These are phyloP conservation scores for Sylvilagus bachmani DNA, from an alignment of 2,113 vertebrate genomes.

Conservation along the genomic window DNA sequence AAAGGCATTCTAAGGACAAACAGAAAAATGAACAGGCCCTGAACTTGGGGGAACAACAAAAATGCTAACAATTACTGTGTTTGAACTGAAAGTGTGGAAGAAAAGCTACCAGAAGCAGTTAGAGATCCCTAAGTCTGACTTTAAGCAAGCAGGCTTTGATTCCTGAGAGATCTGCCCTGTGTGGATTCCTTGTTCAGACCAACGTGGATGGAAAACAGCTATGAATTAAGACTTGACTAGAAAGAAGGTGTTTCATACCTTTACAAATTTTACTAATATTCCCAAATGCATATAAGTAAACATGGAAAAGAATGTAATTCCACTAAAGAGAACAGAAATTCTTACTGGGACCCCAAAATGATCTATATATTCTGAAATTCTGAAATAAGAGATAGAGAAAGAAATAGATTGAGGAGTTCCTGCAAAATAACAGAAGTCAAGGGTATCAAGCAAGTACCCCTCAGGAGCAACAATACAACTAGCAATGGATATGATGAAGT, in stretches of 20 bases:
- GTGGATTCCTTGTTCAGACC: not conserved
- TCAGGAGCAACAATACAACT: not conserved
- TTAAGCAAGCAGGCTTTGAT: not conserved
- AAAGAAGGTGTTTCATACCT: not conserved
- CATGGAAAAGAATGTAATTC: not conserved
- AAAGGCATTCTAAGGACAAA: not conserved
- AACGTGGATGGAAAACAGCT: not conserved
- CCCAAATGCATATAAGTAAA: not conserved
- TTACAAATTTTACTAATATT: not conserved
- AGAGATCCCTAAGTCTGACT: not conserved
- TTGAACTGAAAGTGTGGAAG: not conserved
- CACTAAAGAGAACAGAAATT: not conserved
- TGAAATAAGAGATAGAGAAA: not conserved
- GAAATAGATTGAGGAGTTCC: not conserved
- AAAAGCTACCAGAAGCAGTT: not conserved
- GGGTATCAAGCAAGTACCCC: not conserved
- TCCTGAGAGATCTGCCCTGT: not conserved
- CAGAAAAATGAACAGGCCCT: slow-evolving; percentile 1
- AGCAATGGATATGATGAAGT: not conserved
- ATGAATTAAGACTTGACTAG: not conserved
- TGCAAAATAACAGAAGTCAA: not conserved
- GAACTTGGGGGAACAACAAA: not conserved
- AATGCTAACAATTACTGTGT: not conserved
- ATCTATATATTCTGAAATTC: not conserved
- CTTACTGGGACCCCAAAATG: not conserved